Percentiles rank a stretch among this genome's conserved stretches.
These are phyloP conservation scores for Heliothis peltigera DNA, from an alignment of 2,888 invertebrate genomes.

Conservation along the genomic window DNA sequence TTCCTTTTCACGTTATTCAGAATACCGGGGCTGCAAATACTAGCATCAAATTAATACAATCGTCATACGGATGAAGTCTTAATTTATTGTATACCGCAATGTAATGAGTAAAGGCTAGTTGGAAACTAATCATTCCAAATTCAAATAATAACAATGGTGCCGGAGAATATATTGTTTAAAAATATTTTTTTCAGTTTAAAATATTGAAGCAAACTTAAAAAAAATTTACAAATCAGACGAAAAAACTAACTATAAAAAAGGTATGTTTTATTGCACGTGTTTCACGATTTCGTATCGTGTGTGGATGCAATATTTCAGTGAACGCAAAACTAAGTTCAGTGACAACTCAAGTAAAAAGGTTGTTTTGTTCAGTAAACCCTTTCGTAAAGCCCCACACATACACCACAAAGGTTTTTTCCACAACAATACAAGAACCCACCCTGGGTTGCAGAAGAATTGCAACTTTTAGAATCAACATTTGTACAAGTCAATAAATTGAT, in stretches of 20 bases:
- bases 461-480: slow-evolving; percentile 17
- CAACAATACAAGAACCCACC: slow-evolving; percentile 7
- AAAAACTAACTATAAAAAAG: background rate
- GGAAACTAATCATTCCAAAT: too few relatives aligned
- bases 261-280: slow-evolving; percentile 21
- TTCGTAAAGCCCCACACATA: slow-evolving; percentile 20
- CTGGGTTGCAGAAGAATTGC: slow-evolving; percentile 9
- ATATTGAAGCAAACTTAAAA: too few relatives aligned
- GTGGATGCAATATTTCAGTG: slow-evolving; percentile 32
- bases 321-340: slow-evolving; percentile 28
- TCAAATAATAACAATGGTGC: too few relatives aligned
- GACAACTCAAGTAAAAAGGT: slow-evolving; percentile 51
- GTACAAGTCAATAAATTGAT: background rate
- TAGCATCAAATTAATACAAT: too few relatives aligned
- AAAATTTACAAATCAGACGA: too few relatives aligned
- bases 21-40: too few relatives aligned
- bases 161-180: too few relatives aligned
- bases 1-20: too few relatives aligned
- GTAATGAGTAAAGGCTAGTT: too few relatives aligned
- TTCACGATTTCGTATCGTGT: slow-evolving; percentile 24
- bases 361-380: slow-evolving; percentile 36
- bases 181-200: too few relatives aligned
- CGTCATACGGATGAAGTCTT: too few relatives aligned
- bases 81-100: too few relatives aligned
- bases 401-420: slow-evolving; percentile 1